Evolutionary conservation across 2,888 invertebrate species (phyloP).

Genomic region (Pilophorus perplexus): DNA sequence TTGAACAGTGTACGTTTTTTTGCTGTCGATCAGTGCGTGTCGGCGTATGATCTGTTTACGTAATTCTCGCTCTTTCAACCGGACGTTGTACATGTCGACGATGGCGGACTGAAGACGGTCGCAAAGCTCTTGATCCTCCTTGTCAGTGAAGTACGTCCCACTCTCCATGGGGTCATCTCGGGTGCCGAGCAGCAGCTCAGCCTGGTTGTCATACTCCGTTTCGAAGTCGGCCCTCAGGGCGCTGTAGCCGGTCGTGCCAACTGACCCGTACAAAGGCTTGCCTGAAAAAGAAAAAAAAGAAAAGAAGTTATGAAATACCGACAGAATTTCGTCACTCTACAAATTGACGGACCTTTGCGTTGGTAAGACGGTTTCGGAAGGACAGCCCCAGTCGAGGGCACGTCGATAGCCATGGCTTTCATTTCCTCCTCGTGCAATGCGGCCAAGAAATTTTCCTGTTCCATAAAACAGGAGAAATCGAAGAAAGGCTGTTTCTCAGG

Average conservation of each 20-base stretch:
- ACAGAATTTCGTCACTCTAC: too few species aligned
- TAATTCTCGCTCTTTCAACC: conserved; percentile 69
- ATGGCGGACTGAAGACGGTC: conserved; percentile 68
- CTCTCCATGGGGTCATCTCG: conserved; percentile 37
- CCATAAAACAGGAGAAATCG: conserved; percentile 21
- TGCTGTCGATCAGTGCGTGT: conserved; percentile 75
- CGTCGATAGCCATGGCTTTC: neutral
- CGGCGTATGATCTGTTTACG: conserved; percentile 69
- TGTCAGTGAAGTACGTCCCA: neutral
- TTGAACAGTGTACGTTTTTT: conserved; percentile 59
- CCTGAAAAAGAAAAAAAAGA: conserved; percentile 2
- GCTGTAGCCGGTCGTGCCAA: conserved; percentile 44
- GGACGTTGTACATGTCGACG: conserved; percentile 70
- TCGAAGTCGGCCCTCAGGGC: conserved; percentile 46
- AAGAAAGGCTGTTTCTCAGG: neutral
- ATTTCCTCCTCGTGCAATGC: conserved; percentile 4
- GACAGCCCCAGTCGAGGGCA: neutral
- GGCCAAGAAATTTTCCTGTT: conserved; percentile 6
- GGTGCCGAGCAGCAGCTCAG: conserved; percentile 43
- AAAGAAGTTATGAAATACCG: too few species aligned
- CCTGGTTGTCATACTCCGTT: conserved; percentile 46
- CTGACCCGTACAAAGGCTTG: conserved; percentile 5
- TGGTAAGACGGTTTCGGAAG: neutral
- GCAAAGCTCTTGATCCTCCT: conserved; percentile 54
- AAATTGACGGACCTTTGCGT: neutral